A percentile compares a stretch with the other conserved stretches of the same genome.
Evolutionary conservation across 2,888 invertebrate genomes (phyloP).

Genomic region (Calliphora vomitoria): DNA sequence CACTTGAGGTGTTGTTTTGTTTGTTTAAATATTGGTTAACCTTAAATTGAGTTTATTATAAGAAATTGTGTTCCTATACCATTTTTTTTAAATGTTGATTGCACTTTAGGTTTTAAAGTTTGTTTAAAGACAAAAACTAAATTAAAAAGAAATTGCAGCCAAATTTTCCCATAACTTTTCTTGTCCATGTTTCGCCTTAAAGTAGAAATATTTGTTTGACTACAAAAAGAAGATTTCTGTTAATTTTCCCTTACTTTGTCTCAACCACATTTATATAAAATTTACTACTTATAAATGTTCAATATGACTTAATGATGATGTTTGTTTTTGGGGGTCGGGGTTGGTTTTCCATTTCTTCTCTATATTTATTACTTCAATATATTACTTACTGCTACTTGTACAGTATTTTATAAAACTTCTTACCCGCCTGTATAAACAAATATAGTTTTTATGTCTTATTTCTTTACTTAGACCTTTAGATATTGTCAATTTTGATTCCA

Average conservation of each 20-base stretch:
- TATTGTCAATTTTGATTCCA: constrained; percentile 62
- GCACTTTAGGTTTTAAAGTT: background rate
- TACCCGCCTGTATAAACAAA: background rate
- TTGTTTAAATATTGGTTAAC: constrained; percentile 76
- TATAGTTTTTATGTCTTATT: constrained; percentile 59
- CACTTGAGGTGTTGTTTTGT: constrained; percentile 69
- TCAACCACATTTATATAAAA: constrained; percentile 25
- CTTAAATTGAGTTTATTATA: constrained; percentile 74
- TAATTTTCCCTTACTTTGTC: background rate
- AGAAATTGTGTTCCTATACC: background rate
- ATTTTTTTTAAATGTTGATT: background rate
- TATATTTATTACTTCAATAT: constrained; percentile 54
- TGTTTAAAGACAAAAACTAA: background rate
- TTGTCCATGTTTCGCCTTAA: no score
- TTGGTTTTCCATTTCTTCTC: background rate
- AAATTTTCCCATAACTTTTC: no score
- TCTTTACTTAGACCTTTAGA: constrained; percentile 44
- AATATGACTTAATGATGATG: constrained; percentile 64
- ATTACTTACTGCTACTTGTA: background rate
- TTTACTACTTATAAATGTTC: constrained; percentile 29
- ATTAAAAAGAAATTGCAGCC: no score
- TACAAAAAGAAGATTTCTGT: no score
- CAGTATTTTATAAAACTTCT: constrained; percentile 38
- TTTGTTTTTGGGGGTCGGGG: constrained; percentile 3
- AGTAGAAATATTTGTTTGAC: no score